Conservation (phyloP, 2,888 invertebrate genomes). For the Melieria picta region DNA sequence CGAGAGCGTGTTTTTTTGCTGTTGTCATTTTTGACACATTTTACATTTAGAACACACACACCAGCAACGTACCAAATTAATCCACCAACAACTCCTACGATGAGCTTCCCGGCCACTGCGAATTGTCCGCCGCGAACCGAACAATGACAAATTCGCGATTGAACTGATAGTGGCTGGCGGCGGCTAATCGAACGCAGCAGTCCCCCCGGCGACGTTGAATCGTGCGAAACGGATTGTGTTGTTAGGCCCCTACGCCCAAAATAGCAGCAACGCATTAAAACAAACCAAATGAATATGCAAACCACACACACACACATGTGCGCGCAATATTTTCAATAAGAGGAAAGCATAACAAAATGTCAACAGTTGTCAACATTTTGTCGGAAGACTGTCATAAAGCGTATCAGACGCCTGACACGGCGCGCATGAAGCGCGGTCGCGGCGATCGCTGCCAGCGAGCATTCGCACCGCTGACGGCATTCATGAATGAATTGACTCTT, state of each 20-base stretch:
- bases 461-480: conserved; percentile 13
- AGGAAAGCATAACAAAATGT: background rate
- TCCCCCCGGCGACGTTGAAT: background rate
- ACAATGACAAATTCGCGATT: conserved; percentile 45
- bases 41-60: too few relatives aligned
- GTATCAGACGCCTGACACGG: conserved; percentile 27
- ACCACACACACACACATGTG: conserved; percentile 5
- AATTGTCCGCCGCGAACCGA: conserved; percentile 40
- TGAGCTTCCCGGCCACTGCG: too few relatives aligned
- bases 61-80: conserved; percentile 4
- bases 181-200: background rate
- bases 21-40: too few relatives aligned
- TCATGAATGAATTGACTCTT: conserved; percentile 60
- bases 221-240: background rate
- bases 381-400: conserved; percentile 38
- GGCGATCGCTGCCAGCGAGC: too few relatives aligned
- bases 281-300: too few relatives aligned
- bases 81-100: background rate
- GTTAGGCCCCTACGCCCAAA: background rate
- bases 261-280: too few relatives aligned
- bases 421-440: background rate
- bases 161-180: conserved; percentile 46
- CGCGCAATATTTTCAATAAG: background rate
- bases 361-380: conserved; percentile 34
- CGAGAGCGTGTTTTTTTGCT: background rate